phyloP scores from a whole-genome alignment of 2,113 vertebrate species.

The Hyperopisus bebe region DNA sequence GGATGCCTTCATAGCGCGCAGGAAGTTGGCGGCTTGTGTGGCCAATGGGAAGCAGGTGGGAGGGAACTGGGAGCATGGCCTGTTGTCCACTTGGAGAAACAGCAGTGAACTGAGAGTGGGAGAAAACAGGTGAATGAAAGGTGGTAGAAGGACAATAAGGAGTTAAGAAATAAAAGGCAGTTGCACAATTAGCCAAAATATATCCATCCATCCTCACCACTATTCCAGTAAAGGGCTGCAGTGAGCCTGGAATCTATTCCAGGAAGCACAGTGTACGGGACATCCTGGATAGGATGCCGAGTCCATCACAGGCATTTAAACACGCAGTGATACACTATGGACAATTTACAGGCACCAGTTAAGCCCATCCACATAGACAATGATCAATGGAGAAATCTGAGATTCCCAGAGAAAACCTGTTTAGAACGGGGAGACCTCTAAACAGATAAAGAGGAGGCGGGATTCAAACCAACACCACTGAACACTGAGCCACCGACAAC shows the following conservation, averaged over 20 bases:
- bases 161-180: not conserved
- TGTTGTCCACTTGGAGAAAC: slow-evolving; percentile 73
- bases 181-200: not conserved
- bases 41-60: slow-evolving; percentile 57
- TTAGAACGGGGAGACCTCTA: not conserved
- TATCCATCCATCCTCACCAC: not conserved
- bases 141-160: not conserved
- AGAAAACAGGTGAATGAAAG: not conserved
- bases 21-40: slow-evolving; percentile 62
- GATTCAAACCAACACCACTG: not conserved
- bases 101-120: slow-evolving; percentile 63
- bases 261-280: not conserved
- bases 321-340: not conserved
- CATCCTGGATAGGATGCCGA: not conserved
- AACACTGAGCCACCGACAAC: not conserved
- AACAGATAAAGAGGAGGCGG: not conserved
- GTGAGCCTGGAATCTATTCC: not conserved
- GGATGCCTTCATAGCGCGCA: slow-evolving; percentile 52
- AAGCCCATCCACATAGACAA: not conserved
- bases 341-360: not conserved
- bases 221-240: not conserved
- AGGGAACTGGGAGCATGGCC: slow-evolving; percentile 55
- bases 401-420: not conserved
- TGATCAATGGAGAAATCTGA: not conserved
- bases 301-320: not conserved